These are phyloP conservation scores for Orchesella cincta DNA, from an alignment of 1,140 invertebrate genomes.

Conservation along the genomic window DNA sequence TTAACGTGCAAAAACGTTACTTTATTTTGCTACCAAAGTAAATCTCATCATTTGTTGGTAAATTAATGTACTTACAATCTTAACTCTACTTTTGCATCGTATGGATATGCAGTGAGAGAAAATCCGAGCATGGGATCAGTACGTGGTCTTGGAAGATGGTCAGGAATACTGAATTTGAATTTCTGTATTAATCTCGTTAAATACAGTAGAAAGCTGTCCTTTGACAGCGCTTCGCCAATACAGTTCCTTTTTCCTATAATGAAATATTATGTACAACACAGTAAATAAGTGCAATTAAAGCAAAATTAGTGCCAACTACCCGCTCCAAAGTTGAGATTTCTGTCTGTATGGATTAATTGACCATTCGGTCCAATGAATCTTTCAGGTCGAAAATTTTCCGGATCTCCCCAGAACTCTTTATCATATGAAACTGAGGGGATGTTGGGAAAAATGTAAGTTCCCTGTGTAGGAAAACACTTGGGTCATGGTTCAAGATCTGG, in stretches of 20 bases:
- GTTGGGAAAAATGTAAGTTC: background rate
- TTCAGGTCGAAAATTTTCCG: background rate
- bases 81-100: background rate
- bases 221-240: background rate
- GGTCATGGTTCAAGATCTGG: background rate
- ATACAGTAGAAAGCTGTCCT: background rate
- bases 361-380: background rate
- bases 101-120: background rate
- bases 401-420: background rate
- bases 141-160: background rate
- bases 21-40: no score
- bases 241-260: background rate
- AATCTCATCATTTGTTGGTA: no score
- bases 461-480: background rate
- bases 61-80: background rate
- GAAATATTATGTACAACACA: background rate
- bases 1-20: no score
- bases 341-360: background rate
- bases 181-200: background rate
- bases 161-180: background rate
- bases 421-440: background rate
- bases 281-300: background rate
- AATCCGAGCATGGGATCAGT: background rate
- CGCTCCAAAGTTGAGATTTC: background rate
- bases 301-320: background rate